phyloP scores from a whole-genome alignment of 2,797 vertebrate genomes.

The Cephalopachus bancanus region DNA sequence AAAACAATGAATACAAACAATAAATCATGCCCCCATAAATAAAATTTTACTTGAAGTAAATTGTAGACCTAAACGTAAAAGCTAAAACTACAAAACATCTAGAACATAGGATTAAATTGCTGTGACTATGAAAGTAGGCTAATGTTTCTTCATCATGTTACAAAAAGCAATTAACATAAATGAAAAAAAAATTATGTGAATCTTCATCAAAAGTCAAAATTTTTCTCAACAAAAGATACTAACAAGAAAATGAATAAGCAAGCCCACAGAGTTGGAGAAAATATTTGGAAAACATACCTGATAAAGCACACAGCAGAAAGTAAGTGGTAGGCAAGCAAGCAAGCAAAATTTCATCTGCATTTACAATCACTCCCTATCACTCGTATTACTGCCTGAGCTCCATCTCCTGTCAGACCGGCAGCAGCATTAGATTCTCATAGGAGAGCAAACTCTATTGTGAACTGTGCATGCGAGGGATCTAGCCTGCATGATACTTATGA shows the following conservation, averaged over 20 bases:
- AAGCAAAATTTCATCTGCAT: no score
- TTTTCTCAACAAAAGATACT: not conserved
- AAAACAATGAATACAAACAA: not conserved
- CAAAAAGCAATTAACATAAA: not conserved
- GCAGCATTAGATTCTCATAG: no score
- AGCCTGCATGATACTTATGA: no score
- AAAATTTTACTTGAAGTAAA: not conserved
- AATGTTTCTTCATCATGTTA: not conserved
- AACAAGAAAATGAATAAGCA: not conserved
- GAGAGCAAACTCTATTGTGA: no score
- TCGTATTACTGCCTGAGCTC: no score
- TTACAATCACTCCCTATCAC: no score
- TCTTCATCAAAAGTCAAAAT: not conserved
- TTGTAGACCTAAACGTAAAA: not conserved
- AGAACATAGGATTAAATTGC: not conserved
- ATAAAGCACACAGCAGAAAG: no score
- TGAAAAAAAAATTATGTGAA: not conserved
- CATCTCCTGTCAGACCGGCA: no score
- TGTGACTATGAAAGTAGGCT: not conserved
- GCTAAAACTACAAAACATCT: not conserved
- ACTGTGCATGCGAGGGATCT: no score
- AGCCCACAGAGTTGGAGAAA: not conserved
- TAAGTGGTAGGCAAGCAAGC: no score
- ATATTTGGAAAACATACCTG: not conserved
- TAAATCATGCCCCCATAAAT: not conserved